Evolutionary conservation across 2,113 vertebrate genomes (phyloP), one percentile per base, ranked within the genome.

Genomic region (Malurus elegans): DNA sequence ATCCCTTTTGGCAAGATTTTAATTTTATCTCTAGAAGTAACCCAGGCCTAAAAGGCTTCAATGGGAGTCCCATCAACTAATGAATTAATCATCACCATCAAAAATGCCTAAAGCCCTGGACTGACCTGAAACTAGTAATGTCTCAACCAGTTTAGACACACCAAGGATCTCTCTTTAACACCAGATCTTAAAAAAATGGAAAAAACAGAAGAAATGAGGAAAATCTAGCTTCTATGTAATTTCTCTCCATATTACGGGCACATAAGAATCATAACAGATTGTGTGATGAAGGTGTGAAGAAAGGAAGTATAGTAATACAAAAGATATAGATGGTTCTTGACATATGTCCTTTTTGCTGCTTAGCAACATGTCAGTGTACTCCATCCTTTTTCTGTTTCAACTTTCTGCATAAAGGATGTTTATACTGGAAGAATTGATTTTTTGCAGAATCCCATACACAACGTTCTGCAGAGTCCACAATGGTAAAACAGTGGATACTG

Each of bases 271-370:
- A 9, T 14, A 87, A 75, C 40, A 93, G 88, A 57, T 65, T 91
- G 53, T 61, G 31, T 64, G 78, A 82, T 57, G 66, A 93, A 87
- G 73, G 57, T 79, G 85, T 85, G 84, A 95, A 19, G 60, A 81
- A 90, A 36, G 31, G 32, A 96, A 79, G 26, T 61, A n/a, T 48
- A 76, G 73, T 62, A 89, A 92, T 86, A 91, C 74, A 85, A 91
- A 90, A 96, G 70, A 53, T 25, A 87, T 60, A 93, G 84, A 81
- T 64, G 70, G 57, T 64, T 94, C 90, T 85, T 90, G 93, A 96
- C 90, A 90, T 84, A 87, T 36, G 71, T 79, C 62, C 82, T 90
- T 90, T 92, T 56, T 75, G 90, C 92, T 95, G 93, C 96, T 91
- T 93, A 96, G 92, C 93, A 96, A 95, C 81, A 54, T 40, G 28